A percentile compares a stretch with the other conserved stretches of the same genome.
Conservation (phyloP, 2,888 invertebrate species). For the Hemithea aestivaria region DNA sequence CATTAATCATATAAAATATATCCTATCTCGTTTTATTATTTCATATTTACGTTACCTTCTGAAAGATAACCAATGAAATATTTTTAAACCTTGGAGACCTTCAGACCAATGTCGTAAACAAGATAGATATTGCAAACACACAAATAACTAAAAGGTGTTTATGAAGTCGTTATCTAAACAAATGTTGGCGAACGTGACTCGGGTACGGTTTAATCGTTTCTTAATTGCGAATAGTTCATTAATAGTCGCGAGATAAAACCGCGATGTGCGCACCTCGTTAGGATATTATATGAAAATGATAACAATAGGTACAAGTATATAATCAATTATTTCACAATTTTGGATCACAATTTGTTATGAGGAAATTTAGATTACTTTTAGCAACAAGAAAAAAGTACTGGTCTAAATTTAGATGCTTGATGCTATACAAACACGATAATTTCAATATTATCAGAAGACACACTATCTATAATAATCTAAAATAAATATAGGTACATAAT, state of each 20-base stretch:
- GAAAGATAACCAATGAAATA: slow-evolving; percentile 12
- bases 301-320: too few species aligned
- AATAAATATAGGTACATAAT: too few species aligned
- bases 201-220: slow-evolving; percentile 64
- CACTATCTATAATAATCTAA: too few species aligned
- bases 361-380: slow-evolving; percentile 10
- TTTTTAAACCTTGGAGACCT: slow-evolving; percentile 15
- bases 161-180: slow-evolving; percentile 41
- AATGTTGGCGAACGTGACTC: slow-evolving; percentile 69
- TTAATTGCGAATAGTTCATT: slow-evolving; percentile 74
- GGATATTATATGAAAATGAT: slow-evolving; percentile 50
- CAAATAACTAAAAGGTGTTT: slow-evolving; percentile 21
- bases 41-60: slow-evolving; percentile 6
- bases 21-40: slow-evolving; percentile 8
- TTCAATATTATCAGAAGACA: too few species aligned
- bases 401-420: too few species aligned
- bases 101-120: slow-evolving; percentile 21
- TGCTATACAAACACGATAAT: too few species aligned
- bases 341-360: too few species aligned
- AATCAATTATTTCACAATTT: too few species aligned
- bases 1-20: slow-evolving; percentile 4
- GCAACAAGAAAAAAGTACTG: slow-evolving; percentile 19
- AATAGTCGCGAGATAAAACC: slow-evolving; percentile 61
- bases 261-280: slow-evolving; percentile 54
- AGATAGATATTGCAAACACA: slow-evolving; percentile 34